A percentile compares a stretch with the other conserved stretches of the same genome.
Evolutionary conservation across 2,113 vertebrate genomes (phyloP).

Genomic region (Mungos mungo): DNA sequence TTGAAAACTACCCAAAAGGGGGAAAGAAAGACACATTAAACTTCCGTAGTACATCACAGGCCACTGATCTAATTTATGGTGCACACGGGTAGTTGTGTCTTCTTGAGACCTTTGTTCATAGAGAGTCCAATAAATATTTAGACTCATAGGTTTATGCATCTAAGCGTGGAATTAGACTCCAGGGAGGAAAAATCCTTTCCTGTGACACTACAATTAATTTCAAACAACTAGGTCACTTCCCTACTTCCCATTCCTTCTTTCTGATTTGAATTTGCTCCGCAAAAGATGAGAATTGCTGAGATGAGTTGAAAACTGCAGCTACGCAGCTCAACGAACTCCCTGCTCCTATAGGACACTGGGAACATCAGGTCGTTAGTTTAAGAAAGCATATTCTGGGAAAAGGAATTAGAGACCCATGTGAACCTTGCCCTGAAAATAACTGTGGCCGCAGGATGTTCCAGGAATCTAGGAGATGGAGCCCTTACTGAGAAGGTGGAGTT

Average conservation of each 20-base stretch:
- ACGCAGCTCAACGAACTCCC: neutral
- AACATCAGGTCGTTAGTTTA: neutral
- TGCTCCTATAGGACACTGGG: neutral
- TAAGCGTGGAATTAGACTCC: neutral
- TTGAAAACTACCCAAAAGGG: constrained; percentile 11
- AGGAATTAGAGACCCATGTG: neutral
- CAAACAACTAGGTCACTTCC: neutral
- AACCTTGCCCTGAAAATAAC: neutral
- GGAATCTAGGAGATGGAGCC: neutral
- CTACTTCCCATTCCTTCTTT: neutral
- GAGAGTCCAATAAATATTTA: neutral
- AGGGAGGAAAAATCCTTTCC: neutral
- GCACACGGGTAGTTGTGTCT: neutral
- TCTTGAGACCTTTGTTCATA: neutral
- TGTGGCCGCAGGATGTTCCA: neutral
- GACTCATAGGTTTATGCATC: neutral
- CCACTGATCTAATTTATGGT: neutral
- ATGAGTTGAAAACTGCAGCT: neutral
- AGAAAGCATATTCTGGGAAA: neutral
- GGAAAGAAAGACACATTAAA: neutral
- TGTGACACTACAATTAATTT: neutral
- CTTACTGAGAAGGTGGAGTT: neutral
- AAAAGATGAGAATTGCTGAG: neutral
- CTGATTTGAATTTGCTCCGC: neutral
- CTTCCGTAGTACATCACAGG: neutral